A percentile compares a stretch with the other conserved stretches of the same genome.
phyloP scores from a whole-genome alignment of 2,113 vertebrate genomes.

The Ondatra zibethicus region DNA sequence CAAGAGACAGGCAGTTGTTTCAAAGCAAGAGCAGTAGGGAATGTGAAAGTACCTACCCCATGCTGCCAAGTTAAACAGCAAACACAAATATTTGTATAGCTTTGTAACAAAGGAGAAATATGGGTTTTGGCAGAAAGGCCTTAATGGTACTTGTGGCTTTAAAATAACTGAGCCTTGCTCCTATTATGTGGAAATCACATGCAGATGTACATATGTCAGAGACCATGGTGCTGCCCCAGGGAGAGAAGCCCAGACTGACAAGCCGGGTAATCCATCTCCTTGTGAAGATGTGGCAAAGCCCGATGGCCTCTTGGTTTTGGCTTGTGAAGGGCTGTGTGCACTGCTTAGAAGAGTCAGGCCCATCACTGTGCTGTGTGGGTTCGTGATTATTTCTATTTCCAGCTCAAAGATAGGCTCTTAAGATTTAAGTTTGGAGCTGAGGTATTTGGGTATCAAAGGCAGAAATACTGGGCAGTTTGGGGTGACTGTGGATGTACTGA shows the following conservation, averaged over 20 bases:
- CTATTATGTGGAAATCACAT: conserved; percentile 70
- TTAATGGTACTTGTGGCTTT: conserved; percentile 70
- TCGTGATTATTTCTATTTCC: conserved; percentile 39
- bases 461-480: background rate
- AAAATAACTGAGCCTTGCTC: conserved; percentile 58
- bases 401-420: conserved; percentile 45
- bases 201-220: conserved; percentile 64
- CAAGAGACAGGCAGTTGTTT: conserved; percentile 43
- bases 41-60: conserved; percentile 8
- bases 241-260: conserved; percentile 57
- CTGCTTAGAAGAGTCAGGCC: background rate
- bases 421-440: conserved; percentile 28
- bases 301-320: conserved; percentile 4
- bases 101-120: conserved; percentile 72
- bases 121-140: conserved; percentile 69
- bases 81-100: conserved; percentile 77
- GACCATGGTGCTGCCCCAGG: background rate
- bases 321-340: background rate
- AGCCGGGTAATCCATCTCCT: conserved; percentile 39
- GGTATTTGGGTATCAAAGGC: conserved; percentile 48
- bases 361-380: conserved; percentile 6
- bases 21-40: conserved; percentile 55
- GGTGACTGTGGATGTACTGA: background rate
- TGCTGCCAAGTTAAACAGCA: conserved; percentile 72
- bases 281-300: conserved; percentile 34